Evolutionary conservation across 2,113 vertebrate genomes (phyloP), one percentile per base, ranked within the genome.

Genomic region (Trogon surrucura): DNA sequence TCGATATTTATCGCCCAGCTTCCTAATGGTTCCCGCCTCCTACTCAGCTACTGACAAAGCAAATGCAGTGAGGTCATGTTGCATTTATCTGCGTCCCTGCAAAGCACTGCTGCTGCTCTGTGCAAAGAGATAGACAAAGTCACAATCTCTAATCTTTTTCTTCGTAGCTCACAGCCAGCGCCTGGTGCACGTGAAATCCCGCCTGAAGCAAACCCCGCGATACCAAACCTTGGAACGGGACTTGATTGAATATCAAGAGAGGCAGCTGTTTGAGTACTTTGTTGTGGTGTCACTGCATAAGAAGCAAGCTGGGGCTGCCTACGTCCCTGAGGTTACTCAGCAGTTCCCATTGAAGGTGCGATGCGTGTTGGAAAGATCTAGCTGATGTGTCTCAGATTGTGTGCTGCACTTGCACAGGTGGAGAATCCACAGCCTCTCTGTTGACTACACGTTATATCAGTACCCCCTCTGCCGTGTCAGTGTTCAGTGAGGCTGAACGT

Each of bases 181-280:
- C 64, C 97, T 99, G 97, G 99, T 99, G 90, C 98, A 99, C 1
- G 98, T 99, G 95, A 99, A 99, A 95, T 99, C 99, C 26, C 99
- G 99, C 97, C 97, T 99, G 97, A 99, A 98, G 95, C 99, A 99
- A 96, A 97, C 98, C 1, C 98, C 98, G 0, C 97, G 98, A 21
- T 99, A 98, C 97, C 98, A 98, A 4, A 98, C 98, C 12, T 78
- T 99, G 87, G 99, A 99, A 97, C 97, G 98, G 62, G 99, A 99
- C 87, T 97, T 99, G 70, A 95, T 98, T 3, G 99, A 99, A 34
- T 97, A 98, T 56, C 98, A 98, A 93, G 98, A 99, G 97, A 98
- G 99, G 92, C 99, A 99, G 93, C 98, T 99, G 66, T 99, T 99
- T 66, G 99, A 99, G 96, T 99, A 99, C 93, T 99, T 99, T 1